Percentiles rank a stretch among this genome's conserved stretches.
These are phyloP conservation scores for Elanus axillaris DNA, from an alignment of 2,113 vertebrate genomes.

Conservation along the genomic window DNA sequence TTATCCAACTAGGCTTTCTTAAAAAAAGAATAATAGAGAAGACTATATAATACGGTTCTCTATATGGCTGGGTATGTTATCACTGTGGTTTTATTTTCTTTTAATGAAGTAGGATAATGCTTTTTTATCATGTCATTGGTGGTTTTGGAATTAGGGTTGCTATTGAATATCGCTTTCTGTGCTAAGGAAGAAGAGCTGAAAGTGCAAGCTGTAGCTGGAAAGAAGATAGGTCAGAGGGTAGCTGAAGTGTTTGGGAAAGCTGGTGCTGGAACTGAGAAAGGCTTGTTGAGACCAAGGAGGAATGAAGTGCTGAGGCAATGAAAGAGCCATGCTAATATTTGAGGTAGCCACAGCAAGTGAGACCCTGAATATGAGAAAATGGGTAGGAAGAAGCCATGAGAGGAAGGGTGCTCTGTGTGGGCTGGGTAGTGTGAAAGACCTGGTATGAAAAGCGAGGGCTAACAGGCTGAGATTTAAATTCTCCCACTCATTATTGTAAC, in stretches of 20 bases:
- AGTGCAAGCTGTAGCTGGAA: not conserved
- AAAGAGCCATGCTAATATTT: not conserved
- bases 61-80: not conserved
- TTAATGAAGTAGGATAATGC: not conserved
- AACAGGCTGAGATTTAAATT: not conserved
- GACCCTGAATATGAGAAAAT: not conserved
- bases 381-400: not conserved
- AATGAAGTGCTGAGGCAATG: not conserved
- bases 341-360: not conserved
- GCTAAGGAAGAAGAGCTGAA: not conserved
- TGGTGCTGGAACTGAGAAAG: not conserved
- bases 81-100: not conserved
- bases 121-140: not conserved
- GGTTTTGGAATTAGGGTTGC: not conserved
- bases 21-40: not conserved
- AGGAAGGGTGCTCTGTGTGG: not conserved
- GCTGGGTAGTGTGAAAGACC: not conserved
- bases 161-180: not conserved
- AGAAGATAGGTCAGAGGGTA: not conserved
- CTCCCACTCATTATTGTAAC: not conserved
- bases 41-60: rapidly evolving
- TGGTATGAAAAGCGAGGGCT: not conserved
- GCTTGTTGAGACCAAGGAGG: not conserved
- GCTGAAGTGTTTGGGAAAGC: not conserved
- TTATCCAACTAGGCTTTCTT: not conserved